These are phyloP conservation scores for Campylomormyrus numenius DNA, from an alignment of 2,113 vertebrate species.

Conservation along the genomic window DNA sequence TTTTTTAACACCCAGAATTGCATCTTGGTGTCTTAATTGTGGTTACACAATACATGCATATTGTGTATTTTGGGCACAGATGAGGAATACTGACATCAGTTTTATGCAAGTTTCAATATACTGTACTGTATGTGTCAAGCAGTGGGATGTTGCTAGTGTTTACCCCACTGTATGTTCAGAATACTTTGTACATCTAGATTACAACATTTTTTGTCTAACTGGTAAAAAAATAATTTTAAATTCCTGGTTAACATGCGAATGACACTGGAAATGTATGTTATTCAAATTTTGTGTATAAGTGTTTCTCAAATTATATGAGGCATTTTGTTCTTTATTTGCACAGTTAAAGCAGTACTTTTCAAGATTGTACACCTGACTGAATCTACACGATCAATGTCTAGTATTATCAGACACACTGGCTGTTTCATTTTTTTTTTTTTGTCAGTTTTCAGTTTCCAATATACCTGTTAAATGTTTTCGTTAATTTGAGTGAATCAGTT, in stretches of 20 bases:
- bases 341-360: not conserved
- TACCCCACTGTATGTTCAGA: not conserved
- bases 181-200: not conserved
- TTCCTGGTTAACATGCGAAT: not conserved
- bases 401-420: not conserved
- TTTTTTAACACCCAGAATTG: not conserved
- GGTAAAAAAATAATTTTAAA: not conserved
- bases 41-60: not conserved
- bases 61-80: not conserved
- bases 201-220: not conserved
- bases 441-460: not conserved
- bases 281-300: not conserved
- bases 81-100: not conserved
- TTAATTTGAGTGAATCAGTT: not conserved
- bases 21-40: not conserved
- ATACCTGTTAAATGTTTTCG: not conserved
- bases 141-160: not conserved
- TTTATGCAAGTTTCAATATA: not conserved
- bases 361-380: not conserved
- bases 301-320: not conserved
- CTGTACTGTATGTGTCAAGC: not conserved
- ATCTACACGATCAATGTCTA: not conserved
- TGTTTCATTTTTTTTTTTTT: not conserved
- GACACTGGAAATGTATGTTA: not conserved
- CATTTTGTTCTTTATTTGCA: not conserved